phyloP scores from a whole-genome alignment of 35 echinoderm and acorn worm genomes.

The Stichopus chloronotus region DNA sequence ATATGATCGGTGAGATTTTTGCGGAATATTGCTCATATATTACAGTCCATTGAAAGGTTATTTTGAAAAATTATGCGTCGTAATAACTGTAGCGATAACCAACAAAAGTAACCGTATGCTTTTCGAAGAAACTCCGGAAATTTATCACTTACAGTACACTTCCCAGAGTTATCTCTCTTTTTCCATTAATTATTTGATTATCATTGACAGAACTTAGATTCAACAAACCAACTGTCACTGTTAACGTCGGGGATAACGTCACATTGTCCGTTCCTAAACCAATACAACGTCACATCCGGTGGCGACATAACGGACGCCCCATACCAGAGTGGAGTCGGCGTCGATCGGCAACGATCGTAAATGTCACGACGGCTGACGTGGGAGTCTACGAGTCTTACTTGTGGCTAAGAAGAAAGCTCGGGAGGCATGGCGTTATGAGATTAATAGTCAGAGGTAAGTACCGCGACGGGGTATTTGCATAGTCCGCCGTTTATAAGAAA shows the following conservation, averaged over 20 bases:
- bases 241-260: not conserved
- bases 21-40: no score
- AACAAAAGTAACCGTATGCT: no score
- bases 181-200: no score
- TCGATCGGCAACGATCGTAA: not conserved
- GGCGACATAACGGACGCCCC: not conserved
- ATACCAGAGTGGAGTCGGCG: not conserved
- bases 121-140: no score
- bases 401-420: not conserved
- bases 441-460: constrained; percentile 17
- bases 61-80: no score
- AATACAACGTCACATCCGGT: not conserved
- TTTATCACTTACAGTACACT: no score
- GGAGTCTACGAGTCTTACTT: not conserved
- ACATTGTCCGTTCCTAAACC: constrained; percentile 8
- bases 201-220: not conserved
- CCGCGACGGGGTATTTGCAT: no score
- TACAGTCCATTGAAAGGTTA: no score
- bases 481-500: no score
- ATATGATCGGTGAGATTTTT: no score
- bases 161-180: no score
- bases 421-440: constrained; percentile 1
- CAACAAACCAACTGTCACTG: not conserved
- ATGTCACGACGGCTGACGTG: not conserved
- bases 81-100: no score